phyloP scores from a whole-genome alignment of 30 jellyfish, hydroid and myxozoan genomes.

The Haliclystus octoradiatus region DNA sequence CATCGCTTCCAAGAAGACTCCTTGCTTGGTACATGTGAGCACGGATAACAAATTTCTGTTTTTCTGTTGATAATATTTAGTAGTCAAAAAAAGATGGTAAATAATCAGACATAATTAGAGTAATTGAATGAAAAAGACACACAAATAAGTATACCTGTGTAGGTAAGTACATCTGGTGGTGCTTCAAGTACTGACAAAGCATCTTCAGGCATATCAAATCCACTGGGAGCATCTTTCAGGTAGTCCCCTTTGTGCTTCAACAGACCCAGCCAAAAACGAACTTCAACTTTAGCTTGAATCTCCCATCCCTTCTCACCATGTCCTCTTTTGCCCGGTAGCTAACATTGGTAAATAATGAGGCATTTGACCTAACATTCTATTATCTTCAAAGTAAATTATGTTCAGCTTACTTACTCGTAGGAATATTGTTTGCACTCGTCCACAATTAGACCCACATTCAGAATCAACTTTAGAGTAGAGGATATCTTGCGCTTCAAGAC shows the following conservation, averaged over 20 bases:
- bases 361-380: no score
- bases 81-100: neutral
- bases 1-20: slow-evolving; percentile 93
- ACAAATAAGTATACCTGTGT: slow-evolving; percentile 56
- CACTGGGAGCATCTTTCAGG: slow-evolving; percentile 77
- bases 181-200: slow-evolving; percentile 26
- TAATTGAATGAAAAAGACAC: no score
- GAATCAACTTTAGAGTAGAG: slow-evolving; percentile 79
- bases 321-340: slow-evolving; percentile 95
- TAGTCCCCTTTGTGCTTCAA: slow-evolving; percentile 46
- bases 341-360: no score
- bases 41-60: slow-evolving; percentile 55
- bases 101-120: neutral
- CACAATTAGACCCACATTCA: slow-evolving; percentile 73
- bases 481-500: slow-evolving; percentile 79
- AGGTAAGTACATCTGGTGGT: slow-evolving; percentile 60
- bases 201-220: slow-evolving; percentile 62
- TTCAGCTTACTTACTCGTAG: slow-evolving; percentile 61
- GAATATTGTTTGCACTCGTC: slow-evolving; percentile 94
- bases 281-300: slow-evolving; percentile 90
- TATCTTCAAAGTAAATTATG: neutral
- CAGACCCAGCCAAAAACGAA: slow-evolving; percentile 87
- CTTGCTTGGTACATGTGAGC: slow-evolving; percentile 98
- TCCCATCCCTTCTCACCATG: slow-evolving; percentile 99
- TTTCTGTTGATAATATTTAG: slow-evolving; percentile 19